Conservation (phyloP, 2,797 vertebrate species). For the Pogoniulus pusillus region DNA sequence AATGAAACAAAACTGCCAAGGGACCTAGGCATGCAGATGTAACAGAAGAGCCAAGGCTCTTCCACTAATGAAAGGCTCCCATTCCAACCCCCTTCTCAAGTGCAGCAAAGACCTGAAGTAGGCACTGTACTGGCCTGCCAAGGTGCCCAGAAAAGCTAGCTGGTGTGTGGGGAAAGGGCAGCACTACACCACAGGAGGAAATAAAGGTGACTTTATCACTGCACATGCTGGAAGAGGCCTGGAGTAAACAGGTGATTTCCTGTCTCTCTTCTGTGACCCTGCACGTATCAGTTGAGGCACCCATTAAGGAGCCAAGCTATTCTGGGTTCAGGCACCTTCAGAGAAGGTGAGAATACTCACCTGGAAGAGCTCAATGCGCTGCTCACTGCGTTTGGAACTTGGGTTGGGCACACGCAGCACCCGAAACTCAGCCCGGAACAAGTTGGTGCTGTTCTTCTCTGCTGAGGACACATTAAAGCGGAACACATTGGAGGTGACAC, state of each 20-base stretch:
- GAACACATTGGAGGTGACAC: conserved; percentile 91
- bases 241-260: neutral
- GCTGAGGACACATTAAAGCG: conserved; percentile 90
- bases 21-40: neutral
- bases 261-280: neutral
- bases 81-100: neutral
- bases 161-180: neutral
- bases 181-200: neutral
- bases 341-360: conserved; percentile 69
- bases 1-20: neutral
- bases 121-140: neutral
- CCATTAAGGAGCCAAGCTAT: neutral
- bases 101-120: neutral
- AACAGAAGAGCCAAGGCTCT: neutral
- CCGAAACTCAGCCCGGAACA: conserved; percentile 93
- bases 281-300: neutral
- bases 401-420: conserved; percentile 87
- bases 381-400: conserved; percentile 86
- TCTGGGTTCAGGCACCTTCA: neutral
- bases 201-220: neutral
- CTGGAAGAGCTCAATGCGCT: conserved; percentile 95
- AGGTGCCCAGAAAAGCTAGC: neutral
- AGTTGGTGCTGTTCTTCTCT: conserved; percentile 91
- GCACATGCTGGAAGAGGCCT: neutral
- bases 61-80: neutral